Percentiles rank a stretch among this genome's conserved stretches.
phyloP scores from a whole-genome alignment of 2,888 invertebrate genomes.

The Stramonita haemastoma region DNA sequence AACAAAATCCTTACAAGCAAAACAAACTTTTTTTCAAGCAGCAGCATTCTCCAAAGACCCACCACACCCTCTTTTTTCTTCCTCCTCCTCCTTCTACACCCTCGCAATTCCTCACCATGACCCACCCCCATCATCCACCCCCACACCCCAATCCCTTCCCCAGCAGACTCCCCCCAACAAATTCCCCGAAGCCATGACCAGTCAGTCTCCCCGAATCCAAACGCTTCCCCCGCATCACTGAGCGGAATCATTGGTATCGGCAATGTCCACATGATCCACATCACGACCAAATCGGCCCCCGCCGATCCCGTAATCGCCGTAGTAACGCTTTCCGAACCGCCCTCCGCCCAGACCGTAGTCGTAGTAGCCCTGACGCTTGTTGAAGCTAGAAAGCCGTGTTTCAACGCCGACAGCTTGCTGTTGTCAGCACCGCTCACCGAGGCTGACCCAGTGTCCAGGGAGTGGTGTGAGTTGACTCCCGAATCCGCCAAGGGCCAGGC shows the following conservation, averaged over 20 bases:
- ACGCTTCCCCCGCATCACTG: neutral
- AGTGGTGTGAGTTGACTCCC: neutral
- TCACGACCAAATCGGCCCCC: conserved; percentile 73
- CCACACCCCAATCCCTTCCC: neutral
- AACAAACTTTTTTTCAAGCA: no score
- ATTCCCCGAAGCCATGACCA: neutral
- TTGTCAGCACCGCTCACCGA: neutral
- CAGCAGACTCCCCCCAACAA: no score
- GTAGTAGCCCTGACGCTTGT: conserved; percentile 70
- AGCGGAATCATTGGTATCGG: conserved; percentile 46
- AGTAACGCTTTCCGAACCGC: conserved; percentile 71
- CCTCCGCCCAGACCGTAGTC: conserved; percentile 76
- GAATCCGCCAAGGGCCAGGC: neutral
- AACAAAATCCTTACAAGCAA: no score
- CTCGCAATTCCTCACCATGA: neutral
- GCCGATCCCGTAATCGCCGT: conserved; percentile 68
- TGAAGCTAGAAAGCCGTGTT: conserved; percentile 41
- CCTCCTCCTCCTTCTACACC: neutral
- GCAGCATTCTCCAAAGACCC: neutral
- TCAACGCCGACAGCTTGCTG: conserved; percentile 5
- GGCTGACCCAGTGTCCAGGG: neutral
- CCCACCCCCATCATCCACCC: neutral
- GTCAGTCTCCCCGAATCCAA: no score
- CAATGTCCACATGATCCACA: conserved; percentile 66
- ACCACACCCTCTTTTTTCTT: neutral